These are phyloP conservation scores for Paratrypauchen microcephalus DNA, from an alignment of 2,797 vertebrate genomes.

Conservation along the genomic window DNA sequence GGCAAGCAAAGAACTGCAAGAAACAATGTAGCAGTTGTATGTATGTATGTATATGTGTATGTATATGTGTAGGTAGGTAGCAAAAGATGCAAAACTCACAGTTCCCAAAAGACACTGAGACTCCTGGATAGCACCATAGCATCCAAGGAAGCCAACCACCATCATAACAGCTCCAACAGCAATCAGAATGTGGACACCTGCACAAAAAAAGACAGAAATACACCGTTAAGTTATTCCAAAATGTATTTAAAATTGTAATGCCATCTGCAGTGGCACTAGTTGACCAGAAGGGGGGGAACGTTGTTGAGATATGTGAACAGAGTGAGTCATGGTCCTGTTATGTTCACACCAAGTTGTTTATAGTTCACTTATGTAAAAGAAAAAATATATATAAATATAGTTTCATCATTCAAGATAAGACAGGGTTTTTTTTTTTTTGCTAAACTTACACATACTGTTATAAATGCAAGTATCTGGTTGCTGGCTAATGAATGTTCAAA, in stretches of 20 bases:
- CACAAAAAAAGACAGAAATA: constrained; percentile 10
- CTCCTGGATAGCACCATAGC: constrained; percentile 97
- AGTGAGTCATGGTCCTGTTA: constrained; percentile 31
- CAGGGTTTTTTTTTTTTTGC: not conserved
- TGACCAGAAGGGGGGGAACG: constrained; percentile 45
- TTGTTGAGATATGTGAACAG: constrained; percentile 8
- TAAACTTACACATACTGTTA: too few species aligned
- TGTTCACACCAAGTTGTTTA: constrained; percentile 19
- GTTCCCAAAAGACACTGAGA: constrained; percentile 97
- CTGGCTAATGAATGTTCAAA: constrained; percentile 6
- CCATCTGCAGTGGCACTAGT: constrained; percentile 3
- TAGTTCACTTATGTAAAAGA: too few species aligned
- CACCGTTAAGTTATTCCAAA: too few species aligned
- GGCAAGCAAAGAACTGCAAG: constrained; percentile 91
- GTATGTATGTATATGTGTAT: too few species aligned
- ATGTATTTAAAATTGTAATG: not conserved
- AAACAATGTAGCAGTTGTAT: not conserved
- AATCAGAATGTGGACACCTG: constrained; percentile 95
- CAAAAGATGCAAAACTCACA: constrained; percentile 74
- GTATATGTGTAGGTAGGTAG: too few species aligned
- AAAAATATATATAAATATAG: too few species aligned
- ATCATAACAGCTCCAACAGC: constrained; percentile 97
- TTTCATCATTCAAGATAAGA: too few species aligned
- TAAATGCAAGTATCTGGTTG: too few species aligned
- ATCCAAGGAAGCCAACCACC: constrained; percentile 97